Percentiles rank a stretch among this genome's conserved stretches.
These are phyloP conservation scores for Galerucella calmariensis DNA, from an alignment of 2,888 invertebrate species.

Conservation along the genomic window DNA sequence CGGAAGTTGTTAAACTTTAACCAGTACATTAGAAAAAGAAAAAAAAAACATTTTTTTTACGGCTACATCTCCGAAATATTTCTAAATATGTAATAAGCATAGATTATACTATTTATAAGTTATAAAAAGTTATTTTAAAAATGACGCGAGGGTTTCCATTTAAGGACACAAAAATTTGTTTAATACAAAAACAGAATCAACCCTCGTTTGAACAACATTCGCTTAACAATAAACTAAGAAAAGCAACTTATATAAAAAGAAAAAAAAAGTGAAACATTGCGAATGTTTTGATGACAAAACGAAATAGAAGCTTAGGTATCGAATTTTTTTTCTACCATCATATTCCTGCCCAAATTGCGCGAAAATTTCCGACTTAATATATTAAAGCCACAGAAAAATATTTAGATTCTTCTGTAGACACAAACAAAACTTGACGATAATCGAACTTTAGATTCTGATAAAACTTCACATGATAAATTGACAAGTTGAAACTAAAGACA, in stretches of 20 bases:
- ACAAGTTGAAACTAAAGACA: too few relatives aligned
- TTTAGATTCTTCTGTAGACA: too few relatives aligned
- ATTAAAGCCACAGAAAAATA: too few relatives aligned
- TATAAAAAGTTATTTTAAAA: conserved; percentile 46
- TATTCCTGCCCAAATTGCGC: too few relatives aligned
- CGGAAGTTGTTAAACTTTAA: conserved; percentile 22
- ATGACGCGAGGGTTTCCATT: conserved; percentile 43
- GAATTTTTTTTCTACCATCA: background rate
- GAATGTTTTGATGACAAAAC: conserved; percentile 35
- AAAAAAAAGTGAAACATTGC: conserved; percentile 39
- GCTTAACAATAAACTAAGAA: conserved; percentile 49
- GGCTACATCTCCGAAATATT: conserved; percentile 54
- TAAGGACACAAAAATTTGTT: conserved; percentile 40
- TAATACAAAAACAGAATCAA: conserved; percentile 43
- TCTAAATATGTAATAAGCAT: conserved; percentile 58
- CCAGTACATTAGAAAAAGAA: conserved; percentile 44
- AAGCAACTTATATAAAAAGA: conserved; percentile 39
- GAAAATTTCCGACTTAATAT: too few relatives aligned
- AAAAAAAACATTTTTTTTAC: conserved; percentile 46
- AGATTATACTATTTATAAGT: conserved; percentile 53
- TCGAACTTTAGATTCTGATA: too few relatives aligned
- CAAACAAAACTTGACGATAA: too few relatives aligned
- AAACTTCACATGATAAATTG: too few relatives aligned
- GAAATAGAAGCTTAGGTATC: conserved; percentile 6
- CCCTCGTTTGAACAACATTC: conserved; percentile 48